Base-by-base conservation (phyloP, 2,888 invertebrate species). In the Diachrysia chrysitis region DNA sequence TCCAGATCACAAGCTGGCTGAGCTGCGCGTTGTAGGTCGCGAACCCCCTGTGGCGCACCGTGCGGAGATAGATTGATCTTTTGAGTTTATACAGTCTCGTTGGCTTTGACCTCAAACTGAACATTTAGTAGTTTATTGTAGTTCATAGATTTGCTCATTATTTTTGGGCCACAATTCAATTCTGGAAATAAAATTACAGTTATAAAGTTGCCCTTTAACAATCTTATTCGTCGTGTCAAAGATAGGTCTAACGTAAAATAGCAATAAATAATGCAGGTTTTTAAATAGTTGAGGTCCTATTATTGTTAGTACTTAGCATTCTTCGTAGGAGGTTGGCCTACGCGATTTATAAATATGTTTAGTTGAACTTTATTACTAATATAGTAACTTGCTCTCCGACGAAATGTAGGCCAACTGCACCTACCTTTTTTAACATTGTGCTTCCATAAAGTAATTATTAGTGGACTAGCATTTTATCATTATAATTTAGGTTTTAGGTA, bases 41-140 rank as follows among this genome's bases (percentile, higher is more conserved):
- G 0, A 72, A n/a, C 7, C 61, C 16, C 0, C 42, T 63, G 6
- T 68, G 58, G 0, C 65, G 70, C 0, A 65, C 68, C 0, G 78
- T 77, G n/a, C 67, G 77, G 62, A 83, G 57, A 55, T 82, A 83
- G 7, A 85, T 79, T 0, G 77, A 70, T 64, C 78, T 79, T 58
- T 85, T 86, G 19, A 88, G 60, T 9, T 80, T 82, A 58, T 81
- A 73, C 3, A 84, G 61, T 23, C 68, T 76, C 19, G 70, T 81
- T 37, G 64, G 63, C 37, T 73, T 84, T 16, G 51, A 71, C 58
- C 64, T 63, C 19, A 73, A 68, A 17, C 55, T 58, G 71, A 77
- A 81, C 83, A 88, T 85, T 81, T 75, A 78, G 66, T 56, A 35
- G 16, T 12, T 37, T 23, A 29, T 66, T 73, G 63, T 63, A 37